Evolutionary conservation across 2,888 invertebrate species (phyloP), one percentile per base, ranked within the genome.

Genomic region (Drosophila flavopinicola): DNA sequence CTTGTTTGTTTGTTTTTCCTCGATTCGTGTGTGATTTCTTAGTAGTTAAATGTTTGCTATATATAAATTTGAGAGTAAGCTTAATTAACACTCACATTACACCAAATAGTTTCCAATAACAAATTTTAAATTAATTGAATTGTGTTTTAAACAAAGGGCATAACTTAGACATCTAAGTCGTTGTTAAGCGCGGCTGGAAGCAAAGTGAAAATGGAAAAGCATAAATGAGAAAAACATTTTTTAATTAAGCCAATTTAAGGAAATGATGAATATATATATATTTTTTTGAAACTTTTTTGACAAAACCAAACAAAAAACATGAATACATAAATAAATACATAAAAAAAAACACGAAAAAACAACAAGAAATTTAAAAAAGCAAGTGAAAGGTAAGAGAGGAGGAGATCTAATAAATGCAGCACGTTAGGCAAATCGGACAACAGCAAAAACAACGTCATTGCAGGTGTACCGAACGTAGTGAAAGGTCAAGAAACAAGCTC

Each of bases 201-300:
- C 37, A 47, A 60, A 60, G 20, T 54, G 23, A 42, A 51, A 59
- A 48, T 37, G 47, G 54, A 53, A 61, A 72, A 66, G 35, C 53
- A 57, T 59, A 73, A 74, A 66, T 69, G 39, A 49, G 63, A 66
- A 64, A 71, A 71, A 75, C 73, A 72, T 78, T 86, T 85, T 88
- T 87, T 76, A 76, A 83, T 87, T 85, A 85, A 85, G 87, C 84
- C 80, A 84, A 83, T 73, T 76, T 85, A 79, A 78, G 77, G 66
- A 84, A 76, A 85, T 78, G 77, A 86, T 73, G 72, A 85, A 85
- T 78, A 73, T 57, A 78, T 75, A 88, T 88, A 88, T 88, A 87
- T 88, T 87, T 88, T 89, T 89, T 88, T 85, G 88, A 89, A 89
- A 89, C 84, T 86, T 90, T 89, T 90, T 90, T 79, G 87, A 85